These are phyloP conservation scores for Chaetodon trifascialis DNA, from an alignment of 2,113 vertebrate species.

Conservation along the genomic window DNA sequence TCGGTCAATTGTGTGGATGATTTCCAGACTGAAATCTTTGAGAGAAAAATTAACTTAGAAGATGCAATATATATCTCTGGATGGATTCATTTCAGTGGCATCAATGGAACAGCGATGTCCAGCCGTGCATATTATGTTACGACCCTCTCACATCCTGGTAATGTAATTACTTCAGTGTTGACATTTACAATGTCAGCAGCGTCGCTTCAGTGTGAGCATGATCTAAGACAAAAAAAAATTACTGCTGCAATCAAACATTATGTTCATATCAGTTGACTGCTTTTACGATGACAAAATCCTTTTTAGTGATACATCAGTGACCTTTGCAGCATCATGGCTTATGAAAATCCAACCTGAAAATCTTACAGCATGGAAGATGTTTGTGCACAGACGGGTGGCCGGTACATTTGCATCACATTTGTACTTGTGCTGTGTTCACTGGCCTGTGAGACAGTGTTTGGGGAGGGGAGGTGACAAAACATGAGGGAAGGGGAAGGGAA, in stretches of 20 bases:
- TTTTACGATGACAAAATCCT: conserved; percentile 39
- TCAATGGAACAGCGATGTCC: conserved; percentile 7
- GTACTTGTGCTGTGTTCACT: conserved; percentile 46
- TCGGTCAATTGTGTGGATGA: too few relatives aligned
- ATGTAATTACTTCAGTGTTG: conserved; percentile 27
- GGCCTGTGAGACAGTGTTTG: conserved; percentile 44
- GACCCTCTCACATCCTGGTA: conserved; percentile 1
- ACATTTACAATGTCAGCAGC: conserved; percentile 44
- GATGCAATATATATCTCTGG: background rate
- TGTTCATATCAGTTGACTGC: conserved; percentile 23
- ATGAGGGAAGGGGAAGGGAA: conserved; percentile 7
- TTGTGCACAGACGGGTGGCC: conserved; percentile 13
- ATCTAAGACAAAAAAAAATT: conserved; percentile 18
- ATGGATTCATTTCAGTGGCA: background rate
- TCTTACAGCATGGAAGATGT: conserved; percentile 9
- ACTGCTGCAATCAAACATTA: conserved; percentile 26
- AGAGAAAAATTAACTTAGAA: background rate
- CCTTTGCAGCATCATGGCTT: conserved; percentile 50
- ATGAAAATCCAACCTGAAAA: conserved; percentile 8
- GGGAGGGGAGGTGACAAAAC: conserved; percentile 55
- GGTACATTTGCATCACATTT: conserved; percentile 37
- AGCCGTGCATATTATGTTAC: conserved; percentile 6
- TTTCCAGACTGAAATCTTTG: background rate
- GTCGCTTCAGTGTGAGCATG: background rate
- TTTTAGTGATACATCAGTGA: conserved; percentile 34